These are phyloP conservation scores for Sebastiscus albofasciatus DNA, from an alignment of 2,797 vertebrate species.

Conservation along the genomic window DNA sequence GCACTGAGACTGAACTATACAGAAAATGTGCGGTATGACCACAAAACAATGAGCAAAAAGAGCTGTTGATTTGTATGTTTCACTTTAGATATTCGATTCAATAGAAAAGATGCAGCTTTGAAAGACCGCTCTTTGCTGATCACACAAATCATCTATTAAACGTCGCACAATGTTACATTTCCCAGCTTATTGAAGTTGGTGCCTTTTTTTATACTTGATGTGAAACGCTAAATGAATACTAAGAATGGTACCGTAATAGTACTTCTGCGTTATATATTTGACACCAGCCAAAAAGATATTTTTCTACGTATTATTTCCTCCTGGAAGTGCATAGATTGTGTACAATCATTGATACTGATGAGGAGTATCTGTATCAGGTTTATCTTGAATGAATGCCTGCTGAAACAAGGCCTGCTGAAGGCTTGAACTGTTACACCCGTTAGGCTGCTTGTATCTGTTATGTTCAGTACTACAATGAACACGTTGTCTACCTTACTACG, in stretches of 20 bases:
- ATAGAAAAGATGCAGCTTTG: too few species aligned
- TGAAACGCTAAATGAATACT: background rate
- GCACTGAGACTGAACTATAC: too few species aligned
- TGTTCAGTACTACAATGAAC: background rate
- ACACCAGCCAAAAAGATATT: constrained; percentile 2
- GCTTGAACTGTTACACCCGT: background rate
- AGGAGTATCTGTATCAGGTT: background rate
- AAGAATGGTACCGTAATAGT: background rate
- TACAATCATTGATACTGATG: background rate
- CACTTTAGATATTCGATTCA: too few species aligned
- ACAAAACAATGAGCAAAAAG: too few species aligned
- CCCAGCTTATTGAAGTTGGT: background rate
- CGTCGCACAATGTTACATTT: background rate
- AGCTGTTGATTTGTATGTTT: too few species aligned
- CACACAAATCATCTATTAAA: background rate
- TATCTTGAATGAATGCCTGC: background rate
- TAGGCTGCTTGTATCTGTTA: background rate
- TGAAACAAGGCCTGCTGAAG: background rate
- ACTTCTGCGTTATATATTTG: background rate
- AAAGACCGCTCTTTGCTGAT: background rate
- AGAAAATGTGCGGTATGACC: too few species aligned
- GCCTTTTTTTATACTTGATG: background rate
- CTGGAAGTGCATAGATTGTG: background rate
- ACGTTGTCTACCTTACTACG: too few species aligned
- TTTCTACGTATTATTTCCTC: constrained; percentile 1